Evolutionary conservation across 2,888 invertebrate species (phyloP).

Genomic region (Cabera pusaria): DNA sequence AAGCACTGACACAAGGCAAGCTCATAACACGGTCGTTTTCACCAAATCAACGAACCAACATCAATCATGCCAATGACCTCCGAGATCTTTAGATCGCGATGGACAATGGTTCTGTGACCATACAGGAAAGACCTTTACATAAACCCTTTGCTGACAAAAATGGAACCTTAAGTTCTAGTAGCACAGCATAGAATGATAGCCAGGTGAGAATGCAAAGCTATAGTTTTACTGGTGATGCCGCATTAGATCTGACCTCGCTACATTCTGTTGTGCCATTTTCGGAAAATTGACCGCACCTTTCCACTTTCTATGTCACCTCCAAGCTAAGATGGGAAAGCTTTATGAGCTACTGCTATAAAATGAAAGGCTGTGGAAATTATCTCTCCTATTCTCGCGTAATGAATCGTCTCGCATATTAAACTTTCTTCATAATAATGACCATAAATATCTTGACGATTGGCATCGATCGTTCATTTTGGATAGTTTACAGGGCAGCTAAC

Average conservation of each 20-base stretch:
- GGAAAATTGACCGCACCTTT: conserved; percentile 58
- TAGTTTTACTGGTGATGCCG: conserved; percentile 32
- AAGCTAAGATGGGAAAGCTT: conserved; percentile 6
- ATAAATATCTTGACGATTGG: background rate
- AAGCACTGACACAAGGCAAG: conserved; percentile 36
- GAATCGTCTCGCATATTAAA: conserved; percentile 1
- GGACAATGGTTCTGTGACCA: conserved; percentile 46
- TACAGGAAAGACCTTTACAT: conserved; percentile 32
- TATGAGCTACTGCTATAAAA: conserved; percentile 2
- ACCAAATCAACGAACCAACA: conserved; percentile 46
- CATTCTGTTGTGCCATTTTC: conserved; percentile 59
- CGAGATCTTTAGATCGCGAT: conserved; percentile 51
- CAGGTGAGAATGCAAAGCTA: conserved; percentile 30
- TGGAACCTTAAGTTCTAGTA: conserved; percentile 30
- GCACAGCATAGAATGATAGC: conserved; percentile 22
- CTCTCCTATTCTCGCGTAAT: background rate
- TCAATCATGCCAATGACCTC: conserved; percentile 59
- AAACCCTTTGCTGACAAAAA: conserved; percentile 31
- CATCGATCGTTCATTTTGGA: background rate
- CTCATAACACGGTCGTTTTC: conserved; percentile 29
- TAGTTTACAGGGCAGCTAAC: too few relatives aligned
- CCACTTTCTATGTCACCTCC: conserved; percentile 45
- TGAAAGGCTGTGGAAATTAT: background rate
- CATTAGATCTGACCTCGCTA: conserved; percentile 50
- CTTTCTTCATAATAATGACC: conserved; percentile 12